phyloP scores from a whole-genome alignment of 2,888 invertebrate genomes.

The Ptychoptera albimana region DNA sequence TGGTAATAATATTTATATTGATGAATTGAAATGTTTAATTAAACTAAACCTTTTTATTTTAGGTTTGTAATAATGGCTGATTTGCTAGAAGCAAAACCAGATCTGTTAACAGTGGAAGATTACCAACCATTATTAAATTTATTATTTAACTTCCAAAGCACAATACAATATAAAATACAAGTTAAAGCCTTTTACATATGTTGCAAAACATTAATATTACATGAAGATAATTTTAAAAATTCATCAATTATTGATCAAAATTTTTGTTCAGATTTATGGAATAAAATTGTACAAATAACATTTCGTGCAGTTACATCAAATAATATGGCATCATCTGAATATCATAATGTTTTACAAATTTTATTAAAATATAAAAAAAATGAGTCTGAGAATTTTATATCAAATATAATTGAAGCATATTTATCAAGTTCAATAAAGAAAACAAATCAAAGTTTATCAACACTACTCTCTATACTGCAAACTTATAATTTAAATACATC shows the following conservation, averaged over 20 bases:
- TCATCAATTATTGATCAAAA: not conserved
- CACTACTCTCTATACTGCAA: not conserved
- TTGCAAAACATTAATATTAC: slow-evolving; percentile 1
- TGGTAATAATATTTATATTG: slow-evolving; percentile 1
- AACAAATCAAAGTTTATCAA: not conserved
- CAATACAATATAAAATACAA: slow-evolving; percentile 3
- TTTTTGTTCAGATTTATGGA: slow-evolving; percentile 6
- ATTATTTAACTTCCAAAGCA: slow-evolving; percentile 10
- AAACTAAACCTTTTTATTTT: not conserved
- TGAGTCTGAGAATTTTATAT: slow-evolving; percentile 2
- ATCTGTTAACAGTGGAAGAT: slow-evolving; percentile 16
- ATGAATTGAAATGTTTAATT: not conserved
- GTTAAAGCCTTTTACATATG: slow-evolving; percentile 1
- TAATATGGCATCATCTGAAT: not conserved
- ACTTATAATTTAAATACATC: not conserved
- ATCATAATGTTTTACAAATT: slow-evolving; percentile 5
- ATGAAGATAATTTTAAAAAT: not conserved
- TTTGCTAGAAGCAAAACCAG: not conserved
- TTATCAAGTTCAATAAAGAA: slow-evolving; percentile 1
- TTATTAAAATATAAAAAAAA: slow-evolving; percentile 5
- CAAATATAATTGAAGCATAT: not conserved
- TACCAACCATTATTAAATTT: slow-evolving; percentile 15
- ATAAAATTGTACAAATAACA: slow-evolving; percentile 3
- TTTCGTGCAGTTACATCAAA: slow-evolving; percentile 5
- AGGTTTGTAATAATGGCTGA: slow-evolving; percentile 3